Percentiles rank a stretch among this genome's conserved stretches.
Conservation (phyloP, 2,113 vertebrate species). For the Anoura caudifer region DNA sequence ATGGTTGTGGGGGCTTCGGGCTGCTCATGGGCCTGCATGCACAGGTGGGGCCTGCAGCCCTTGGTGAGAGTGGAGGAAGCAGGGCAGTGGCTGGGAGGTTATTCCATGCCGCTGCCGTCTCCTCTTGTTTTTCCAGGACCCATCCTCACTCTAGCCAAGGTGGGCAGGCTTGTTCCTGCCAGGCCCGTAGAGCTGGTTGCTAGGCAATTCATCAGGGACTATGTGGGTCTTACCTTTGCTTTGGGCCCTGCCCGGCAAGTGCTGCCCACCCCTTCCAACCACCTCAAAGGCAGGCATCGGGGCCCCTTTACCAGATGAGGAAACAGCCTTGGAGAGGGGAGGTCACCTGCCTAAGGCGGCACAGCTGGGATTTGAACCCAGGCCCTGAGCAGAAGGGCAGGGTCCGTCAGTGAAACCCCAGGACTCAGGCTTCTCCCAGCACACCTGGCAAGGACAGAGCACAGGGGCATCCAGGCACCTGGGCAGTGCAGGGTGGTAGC, state of each 20-base stretch:
- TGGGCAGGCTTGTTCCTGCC: background rate
- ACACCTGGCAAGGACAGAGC: background rate
- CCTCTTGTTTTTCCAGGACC: background rate
- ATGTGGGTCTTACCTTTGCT: background rate
- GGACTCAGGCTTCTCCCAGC: background rate
- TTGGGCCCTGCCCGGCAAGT: background rate
- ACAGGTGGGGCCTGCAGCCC: background rate
- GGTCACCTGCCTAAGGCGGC: background rate
- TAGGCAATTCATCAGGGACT: background rate
- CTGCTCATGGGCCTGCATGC: background rate
- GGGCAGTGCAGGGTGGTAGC: background rate
- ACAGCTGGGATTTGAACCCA: background rate
- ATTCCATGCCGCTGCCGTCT: background rate
- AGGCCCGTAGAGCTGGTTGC: too few relatives aligned
- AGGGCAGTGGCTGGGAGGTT: background rate
- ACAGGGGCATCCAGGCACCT: background rate
- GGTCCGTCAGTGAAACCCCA: background rate
- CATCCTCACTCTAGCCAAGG: background rate
- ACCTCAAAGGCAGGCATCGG: background rate
- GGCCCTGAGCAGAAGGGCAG: background rate
- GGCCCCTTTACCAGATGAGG: background rate
- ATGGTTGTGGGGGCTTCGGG: background rate
- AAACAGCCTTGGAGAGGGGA: background rate
- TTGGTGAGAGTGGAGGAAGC: background rate
- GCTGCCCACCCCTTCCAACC: background rate